phyloP scores from a whole-genome alignment of 2,888 invertebrate species.

The Drosophila anceps region DNA sequence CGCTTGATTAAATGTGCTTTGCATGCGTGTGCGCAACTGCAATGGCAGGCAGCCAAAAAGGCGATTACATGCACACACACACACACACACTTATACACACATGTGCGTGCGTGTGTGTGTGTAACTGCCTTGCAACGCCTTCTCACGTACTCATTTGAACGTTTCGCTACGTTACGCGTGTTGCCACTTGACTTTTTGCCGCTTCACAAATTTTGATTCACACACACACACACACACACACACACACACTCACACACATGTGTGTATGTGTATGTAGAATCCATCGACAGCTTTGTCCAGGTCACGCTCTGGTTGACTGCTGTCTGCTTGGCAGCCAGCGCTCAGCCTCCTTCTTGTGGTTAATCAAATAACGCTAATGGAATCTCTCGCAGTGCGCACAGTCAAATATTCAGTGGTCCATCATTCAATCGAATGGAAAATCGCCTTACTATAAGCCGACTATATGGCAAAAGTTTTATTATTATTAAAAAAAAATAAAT shows the following conservation, averaged over 20 bases:
- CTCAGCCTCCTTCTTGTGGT: constrained; percentile 1
- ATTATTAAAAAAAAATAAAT: neutral
- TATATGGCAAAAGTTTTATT: neutral
- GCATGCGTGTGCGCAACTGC: constrained; percentile 55
- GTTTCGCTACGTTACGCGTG: constrained; percentile 36
- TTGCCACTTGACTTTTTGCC: constrained; percentile 45
- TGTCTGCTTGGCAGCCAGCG: constrained; percentile 19
- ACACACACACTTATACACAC: constrained; percentile 4
- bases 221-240: constrained; percentile 3
- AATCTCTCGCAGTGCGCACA: constrained; percentile 34
- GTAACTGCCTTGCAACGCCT: constrained; percentile 5
- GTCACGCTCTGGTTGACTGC: constrained; percentile 33
- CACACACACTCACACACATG: neutral
- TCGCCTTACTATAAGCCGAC: neutral
- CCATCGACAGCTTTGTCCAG: constrained; percentile 29
- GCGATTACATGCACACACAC: constrained; percentile 45
- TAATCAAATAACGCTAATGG: constrained; percentile 52
- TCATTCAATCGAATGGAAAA: neutral
- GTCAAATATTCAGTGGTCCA: constrained; percentile 32
- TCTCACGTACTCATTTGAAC: constrained; percentile 30
- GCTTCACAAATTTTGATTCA: constrained; percentile 32
- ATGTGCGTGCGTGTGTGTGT: neutral
- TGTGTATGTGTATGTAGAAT: constrained; percentile 6
- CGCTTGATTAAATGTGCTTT: constrained; percentile 73
- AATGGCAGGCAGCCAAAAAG: constrained; percentile 62